Evolutionary conservation across 2,888 invertebrate genomes (phyloP), one percentile per base, ranked within the genome.

Genomic region (Drosophila barbarae): DNA sequence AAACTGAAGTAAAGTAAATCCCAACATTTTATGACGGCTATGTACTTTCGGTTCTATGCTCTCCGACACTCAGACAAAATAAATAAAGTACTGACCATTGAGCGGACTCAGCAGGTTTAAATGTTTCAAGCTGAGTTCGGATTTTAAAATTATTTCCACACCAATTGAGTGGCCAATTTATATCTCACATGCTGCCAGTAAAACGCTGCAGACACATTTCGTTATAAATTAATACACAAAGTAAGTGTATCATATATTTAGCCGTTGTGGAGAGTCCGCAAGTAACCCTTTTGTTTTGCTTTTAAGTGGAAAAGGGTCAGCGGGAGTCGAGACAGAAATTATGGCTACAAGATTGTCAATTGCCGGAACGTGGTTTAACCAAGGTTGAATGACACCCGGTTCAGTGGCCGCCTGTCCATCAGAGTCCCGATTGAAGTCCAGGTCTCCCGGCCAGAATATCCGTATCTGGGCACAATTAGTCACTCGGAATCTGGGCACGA

Each of bases 281-380:
- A 9, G 18, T 12, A 76, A 73, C 83, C 83, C 83, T 76, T 78
- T 69, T 66, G 55, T 44, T 61, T 44, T 39, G 34, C 23, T 12
- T n/a, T 50, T 30, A 55, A 61, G 26, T 42, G 41, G 21, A 32
- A 39, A 74, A 66, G 69, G 79, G 76, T 74, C 81, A 73, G 63
- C 55, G 49, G 39, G 53, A 47, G 55, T 36, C 32, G 63, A 72
- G 74, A 72, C 70, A 65, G 39, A 73, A 80, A 73, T 77, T 69
- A 77, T 73, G 81, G 65, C 64, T 66, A 32, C 57, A 52, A 72
- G 73, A 75, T 73, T 83, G 73, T 64, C 75, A 83, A 83, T 65
- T 70, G 77, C 38, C 57, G 39, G 56, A 53, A 70, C 80, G 68
- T 79, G 74, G 50, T 32, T 44, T 44, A 34, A 2, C 46, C 36